Evolutionary conservation across 2,113 vertebrate species (phyloP).

Genomic region (Eurypyga helias): DNA sequence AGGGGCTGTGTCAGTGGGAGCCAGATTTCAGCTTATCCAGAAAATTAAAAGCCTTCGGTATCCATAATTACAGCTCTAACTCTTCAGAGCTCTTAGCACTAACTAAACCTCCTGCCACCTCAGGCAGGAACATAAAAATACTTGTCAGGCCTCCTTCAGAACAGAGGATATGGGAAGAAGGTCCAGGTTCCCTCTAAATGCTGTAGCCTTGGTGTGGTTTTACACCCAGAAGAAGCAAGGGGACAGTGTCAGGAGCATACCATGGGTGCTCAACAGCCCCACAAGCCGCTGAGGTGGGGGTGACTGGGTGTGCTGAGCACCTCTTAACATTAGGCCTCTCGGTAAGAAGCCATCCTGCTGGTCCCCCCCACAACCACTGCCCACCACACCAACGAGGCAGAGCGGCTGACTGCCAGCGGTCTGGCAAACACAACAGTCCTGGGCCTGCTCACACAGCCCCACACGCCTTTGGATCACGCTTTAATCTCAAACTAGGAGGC

Average conservation of each 20-base stretch:
- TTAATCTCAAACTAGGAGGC: neutral
- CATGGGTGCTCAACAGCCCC: rapidly evolving
- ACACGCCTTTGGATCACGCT: neutral
- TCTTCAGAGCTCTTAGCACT: neutral
- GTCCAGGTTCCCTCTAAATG: neutral
- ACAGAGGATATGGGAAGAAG: neutral
- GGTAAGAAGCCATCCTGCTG: neutral
- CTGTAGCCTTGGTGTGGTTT: rapidly evolving
- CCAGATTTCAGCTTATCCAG: neutral
- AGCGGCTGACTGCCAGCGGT: neutral
- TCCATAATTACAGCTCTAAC: neutral
- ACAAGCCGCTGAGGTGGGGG: neutral
- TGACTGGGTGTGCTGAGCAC: neutral
- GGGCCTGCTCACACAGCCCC: neutral
- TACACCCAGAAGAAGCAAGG: neutral
- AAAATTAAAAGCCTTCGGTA: neutral
- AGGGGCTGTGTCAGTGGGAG: neutral
- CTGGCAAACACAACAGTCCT: neutral
- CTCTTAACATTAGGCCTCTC: neutral
- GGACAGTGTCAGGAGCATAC: neutral
- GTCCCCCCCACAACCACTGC: neutral
- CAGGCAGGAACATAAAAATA: neutral
- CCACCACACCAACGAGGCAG: neutral
- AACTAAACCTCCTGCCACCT: neutral
- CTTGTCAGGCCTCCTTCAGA: neutral